Conservation (phyloP, 2,797 vertebrate species). For the Pangasius macronema region DNA sequence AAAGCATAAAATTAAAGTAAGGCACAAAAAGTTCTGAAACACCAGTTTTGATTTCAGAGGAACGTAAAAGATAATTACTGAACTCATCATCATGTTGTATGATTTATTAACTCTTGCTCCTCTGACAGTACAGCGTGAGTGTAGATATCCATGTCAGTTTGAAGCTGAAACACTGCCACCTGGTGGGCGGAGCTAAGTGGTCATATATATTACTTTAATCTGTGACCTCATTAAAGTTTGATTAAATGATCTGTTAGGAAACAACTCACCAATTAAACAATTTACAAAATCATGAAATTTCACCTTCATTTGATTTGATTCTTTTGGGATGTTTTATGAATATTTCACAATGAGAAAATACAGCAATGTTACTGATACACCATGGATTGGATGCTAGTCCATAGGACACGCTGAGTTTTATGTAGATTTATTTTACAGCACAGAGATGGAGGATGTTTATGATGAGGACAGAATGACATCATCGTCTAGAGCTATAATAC, state of each 20-base stretch:
- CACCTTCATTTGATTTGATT: background rate
- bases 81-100: background rate
- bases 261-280: background rate
- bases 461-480: background rate
- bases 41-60: background rate
- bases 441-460: background rate
- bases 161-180: constrained; percentile 7
- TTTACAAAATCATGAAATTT: background rate
- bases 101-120: background rate
- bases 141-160: background rate
- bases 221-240: background rate
- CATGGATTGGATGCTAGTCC: background rate
- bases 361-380: background rate
- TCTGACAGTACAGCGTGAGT: background rate
- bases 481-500: background rate
- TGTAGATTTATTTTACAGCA: background rate
- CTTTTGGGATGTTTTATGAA: background rate
- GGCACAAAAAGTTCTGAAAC: background rate
- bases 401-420: background rate
- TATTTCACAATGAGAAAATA: background rate
- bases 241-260: background rate
- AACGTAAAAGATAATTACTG: background rate
- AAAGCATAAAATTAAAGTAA: background rate
- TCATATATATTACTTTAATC: background rate
- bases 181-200: background rate